These are phyloP conservation scores for Ranitomeya variabilis DNA, from an alignment of 2,113 vertebrate species.

Conservation along the genomic window DNA sequence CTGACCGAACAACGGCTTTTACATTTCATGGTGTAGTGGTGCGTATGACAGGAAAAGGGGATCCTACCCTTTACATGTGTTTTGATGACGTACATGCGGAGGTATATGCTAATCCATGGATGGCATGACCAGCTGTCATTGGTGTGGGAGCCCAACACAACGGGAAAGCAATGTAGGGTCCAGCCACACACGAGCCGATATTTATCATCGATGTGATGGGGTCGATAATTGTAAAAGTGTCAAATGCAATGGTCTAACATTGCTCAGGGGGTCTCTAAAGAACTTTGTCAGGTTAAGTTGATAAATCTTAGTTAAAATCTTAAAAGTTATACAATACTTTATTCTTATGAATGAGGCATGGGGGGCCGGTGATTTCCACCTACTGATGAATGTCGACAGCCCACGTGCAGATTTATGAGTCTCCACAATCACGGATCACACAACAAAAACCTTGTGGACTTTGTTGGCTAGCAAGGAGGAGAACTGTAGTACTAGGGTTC, in stretches of 20 bases:
- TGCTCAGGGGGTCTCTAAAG: neutral
- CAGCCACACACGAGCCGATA: neutral
- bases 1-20: neutral
- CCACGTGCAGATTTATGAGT: no score
- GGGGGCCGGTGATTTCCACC: no score
- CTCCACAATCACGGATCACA: no score
- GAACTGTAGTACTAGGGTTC: no score
- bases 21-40: neutral
- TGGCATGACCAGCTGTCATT: neutral
- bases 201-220: neutral
- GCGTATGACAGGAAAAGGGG: neutral
- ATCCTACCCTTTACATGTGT: neutral
- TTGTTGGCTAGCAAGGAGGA: no score
- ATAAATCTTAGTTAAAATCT: no score
- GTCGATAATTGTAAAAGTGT: no score
- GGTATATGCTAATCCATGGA: neutral
- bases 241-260: neutral
- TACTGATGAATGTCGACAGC: no score
- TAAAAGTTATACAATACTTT: no score
- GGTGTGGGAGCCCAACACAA: neutral
- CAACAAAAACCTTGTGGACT: no score
- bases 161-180: neutral
- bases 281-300: no score
- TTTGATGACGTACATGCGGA: neutral
- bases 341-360: no score